A percentile compares a stretch with the other conserved stretches of the same genome.
Conservation (phyloP, 2,797 vertebrate species). For the Pachyuromys duprasi region DNA sequence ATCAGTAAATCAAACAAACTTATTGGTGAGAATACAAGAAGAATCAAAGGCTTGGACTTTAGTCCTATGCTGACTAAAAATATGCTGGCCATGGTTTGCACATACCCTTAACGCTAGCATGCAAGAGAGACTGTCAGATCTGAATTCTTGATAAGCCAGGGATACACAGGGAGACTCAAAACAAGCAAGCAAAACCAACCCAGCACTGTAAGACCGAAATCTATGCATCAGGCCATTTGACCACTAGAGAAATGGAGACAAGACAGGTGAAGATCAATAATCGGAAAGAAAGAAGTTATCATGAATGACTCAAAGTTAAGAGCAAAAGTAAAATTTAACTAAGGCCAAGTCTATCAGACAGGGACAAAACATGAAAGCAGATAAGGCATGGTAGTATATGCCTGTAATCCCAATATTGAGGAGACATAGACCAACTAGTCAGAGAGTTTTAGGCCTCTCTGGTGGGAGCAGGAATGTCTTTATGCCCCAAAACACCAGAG, state of each 20-base stretch:
- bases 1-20: conserved; percentile 23
- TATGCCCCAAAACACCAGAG: not conserved
- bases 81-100: too few species aligned
- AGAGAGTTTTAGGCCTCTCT: not conserved
- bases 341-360: not conserved
- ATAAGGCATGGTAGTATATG: not conserved
- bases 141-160: not conserved
- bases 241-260: not conserved
- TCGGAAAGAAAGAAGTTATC: not conserved
- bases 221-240: not conserved
- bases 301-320: not conserved
- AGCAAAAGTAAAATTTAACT: not conserved
- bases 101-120: not conserved
- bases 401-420: not conserved
- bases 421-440: not conserved
- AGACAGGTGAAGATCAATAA: not conserved
- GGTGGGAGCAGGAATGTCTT: not conserved
- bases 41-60: conserved; percentile 17
- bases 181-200: not conserved
- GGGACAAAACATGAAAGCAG: too few species aligned
- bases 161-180: not conserved
- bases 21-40: not conserved
- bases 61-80: conserved; percentile 15
- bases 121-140: not conserved
- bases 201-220: not conserved